Evolutionary conservation across 2,797 vertebrate species (phyloP).

Genomic region (Semaprochilodus insignis): DNA sequence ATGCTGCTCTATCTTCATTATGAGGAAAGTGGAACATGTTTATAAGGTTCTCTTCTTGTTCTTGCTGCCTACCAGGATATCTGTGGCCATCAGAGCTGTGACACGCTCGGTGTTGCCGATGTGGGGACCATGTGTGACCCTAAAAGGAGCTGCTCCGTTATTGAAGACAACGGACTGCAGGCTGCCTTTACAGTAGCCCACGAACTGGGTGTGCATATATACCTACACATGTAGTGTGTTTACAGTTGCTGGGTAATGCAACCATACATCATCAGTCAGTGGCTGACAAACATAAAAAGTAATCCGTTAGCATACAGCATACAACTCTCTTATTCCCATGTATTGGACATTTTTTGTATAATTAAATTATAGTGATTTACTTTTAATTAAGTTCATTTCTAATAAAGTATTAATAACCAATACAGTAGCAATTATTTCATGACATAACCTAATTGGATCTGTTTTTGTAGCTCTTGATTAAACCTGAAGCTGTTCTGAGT

Average conservation of each 20-base stretch:
- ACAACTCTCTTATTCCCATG: no score
- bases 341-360: no score
- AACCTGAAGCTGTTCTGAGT: background rate
- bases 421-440: background rate
- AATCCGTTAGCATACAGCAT: no score
- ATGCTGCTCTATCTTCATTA: constrained; percentile 44
- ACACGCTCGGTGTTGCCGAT: constrained; percentile 92
- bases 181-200: constrained; percentile 93
- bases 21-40: background rate
- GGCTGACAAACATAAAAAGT: no score
- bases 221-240: no score
- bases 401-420: no score
- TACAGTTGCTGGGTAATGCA: no score
- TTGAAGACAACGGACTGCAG: constrained; percentile 93
- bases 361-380: no score
- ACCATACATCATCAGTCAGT: no score
- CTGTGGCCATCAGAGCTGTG: constrained; percentile 90
- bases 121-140: constrained; percentile 95
- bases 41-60: constrained; percentile 11
- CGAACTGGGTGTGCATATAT: constrained; percentile 85
- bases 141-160: constrained; percentile 94
- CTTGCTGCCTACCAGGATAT: constrained; percentile 83
- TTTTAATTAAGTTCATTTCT: no score
- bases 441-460: no score
- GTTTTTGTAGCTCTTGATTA: no score